Conservation (phyloP, 2,888 invertebrate genomes). For the Nasonovia ribisnigri region DNA sequence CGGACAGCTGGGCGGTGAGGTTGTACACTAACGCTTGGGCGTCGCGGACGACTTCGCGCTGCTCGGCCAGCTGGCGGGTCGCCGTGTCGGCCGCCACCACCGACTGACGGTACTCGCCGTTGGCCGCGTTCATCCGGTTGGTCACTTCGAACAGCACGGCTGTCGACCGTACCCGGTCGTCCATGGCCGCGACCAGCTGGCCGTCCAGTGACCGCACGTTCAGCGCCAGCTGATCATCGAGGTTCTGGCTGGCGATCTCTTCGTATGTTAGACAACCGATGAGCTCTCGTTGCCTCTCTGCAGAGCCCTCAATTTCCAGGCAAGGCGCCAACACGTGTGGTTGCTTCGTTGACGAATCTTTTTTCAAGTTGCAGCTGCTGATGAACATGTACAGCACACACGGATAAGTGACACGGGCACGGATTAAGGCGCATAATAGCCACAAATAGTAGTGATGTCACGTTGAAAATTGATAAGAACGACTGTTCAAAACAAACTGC, state of each 20-base stretch:
- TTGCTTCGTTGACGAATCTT: background rate
- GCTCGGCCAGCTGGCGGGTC: background rate
- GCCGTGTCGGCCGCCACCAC: background rate
- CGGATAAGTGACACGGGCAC: background rate
- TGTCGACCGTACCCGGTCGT: conserved; percentile 18
- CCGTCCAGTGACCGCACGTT: conserved; percentile 5
- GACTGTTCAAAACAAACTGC: too few relatives aligned
- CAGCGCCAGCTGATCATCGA: background rate
- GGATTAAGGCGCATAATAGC: background rate
- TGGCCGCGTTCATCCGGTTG: conserved; percentile 9
- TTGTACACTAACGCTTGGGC: background rate
- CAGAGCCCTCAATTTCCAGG: background rate
- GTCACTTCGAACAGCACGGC: background rate
- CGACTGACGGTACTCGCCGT: background rate
- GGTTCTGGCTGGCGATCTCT: background rate
- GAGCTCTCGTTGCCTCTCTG: conserved; percentile 3
- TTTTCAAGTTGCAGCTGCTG: background rate
- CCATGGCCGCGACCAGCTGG: background rate
- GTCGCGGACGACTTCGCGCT: background rate
- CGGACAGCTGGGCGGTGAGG: background rate
- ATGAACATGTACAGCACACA: background rate
- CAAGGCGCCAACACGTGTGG: background rate
- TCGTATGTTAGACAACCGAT: conserved; percentile 24
- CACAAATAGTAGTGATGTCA: too few relatives aligned
- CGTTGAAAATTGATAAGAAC: too few relatives aligned